A percentile compares a stretch with the other conserved stretches of the same genome.
Conservation (phyloP, 2,888 invertebrate species). For the Smittia aterrima region DNA sequence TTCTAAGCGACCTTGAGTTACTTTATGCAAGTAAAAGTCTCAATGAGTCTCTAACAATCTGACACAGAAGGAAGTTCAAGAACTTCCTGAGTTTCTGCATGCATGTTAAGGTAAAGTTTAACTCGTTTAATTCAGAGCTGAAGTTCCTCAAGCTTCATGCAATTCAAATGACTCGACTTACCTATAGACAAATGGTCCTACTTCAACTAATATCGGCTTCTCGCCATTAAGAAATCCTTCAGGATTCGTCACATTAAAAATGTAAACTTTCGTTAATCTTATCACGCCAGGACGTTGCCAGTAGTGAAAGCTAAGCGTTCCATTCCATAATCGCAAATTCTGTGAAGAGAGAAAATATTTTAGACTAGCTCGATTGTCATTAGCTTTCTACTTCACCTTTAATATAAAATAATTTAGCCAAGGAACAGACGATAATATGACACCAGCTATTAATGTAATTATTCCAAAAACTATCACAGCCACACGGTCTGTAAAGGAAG, state of each 20-base stretch:
- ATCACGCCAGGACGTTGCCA: conserved; percentile 86
- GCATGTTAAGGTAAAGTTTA: not conserved
- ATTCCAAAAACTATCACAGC: conserved; percentile 78
- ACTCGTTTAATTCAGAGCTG: not conserved
- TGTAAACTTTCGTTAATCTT: conserved; percentile 79
- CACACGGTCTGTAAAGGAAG: conserved; percentile 70
- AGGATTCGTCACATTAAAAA: conserved; percentile 85
- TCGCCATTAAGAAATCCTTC: conserved; percentile 76
- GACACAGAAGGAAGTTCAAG: not conserved
- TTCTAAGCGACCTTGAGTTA: conserved; percentile 25
- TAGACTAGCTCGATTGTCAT: not conserved
- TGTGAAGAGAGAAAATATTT: conserved; percentile 51
- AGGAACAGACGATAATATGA: conserved; percentile 79
- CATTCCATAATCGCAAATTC: conserved; percentile 82
- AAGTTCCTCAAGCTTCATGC: not conserved
- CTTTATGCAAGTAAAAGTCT: too few relatives aligned
- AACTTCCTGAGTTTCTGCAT: not conserved
- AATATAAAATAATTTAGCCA: conserved; percentile 85
- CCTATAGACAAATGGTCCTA: conserved; percentile 86
- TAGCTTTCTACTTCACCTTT: conserved; percentile 59
- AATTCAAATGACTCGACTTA: conserved; percentile 52
- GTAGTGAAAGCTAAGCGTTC: conserved; percentile 81
- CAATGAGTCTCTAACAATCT: not conserved
- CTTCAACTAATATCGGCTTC: conserved; percentile 76
- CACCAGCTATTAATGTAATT: conserved; percentile 70